Percentiles rank a stretch among this genome's conserved stretches.
phyloP scores from a whole-genome alignment of 2,113 vertebrate species.

The Tamias sibiricus region DNA sequence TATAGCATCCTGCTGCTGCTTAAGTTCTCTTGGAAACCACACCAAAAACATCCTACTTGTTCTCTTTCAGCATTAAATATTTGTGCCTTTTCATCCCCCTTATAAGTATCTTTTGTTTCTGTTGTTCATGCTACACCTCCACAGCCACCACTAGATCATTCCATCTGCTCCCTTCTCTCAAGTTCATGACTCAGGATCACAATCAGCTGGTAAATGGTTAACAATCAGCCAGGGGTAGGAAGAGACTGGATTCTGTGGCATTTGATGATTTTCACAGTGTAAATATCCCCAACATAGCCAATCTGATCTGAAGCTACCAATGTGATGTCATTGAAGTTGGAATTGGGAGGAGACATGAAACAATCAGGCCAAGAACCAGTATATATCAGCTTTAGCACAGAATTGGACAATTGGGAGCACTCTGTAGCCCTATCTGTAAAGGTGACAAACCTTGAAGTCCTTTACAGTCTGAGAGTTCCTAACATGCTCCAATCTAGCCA shows the following conservation, averaged over 20 bases:
- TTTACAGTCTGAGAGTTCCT: not conserved
- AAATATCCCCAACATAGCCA: not conserved
- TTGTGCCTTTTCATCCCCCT: not conserved
- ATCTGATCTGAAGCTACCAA: not conserved
- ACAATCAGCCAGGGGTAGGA: not conserved
- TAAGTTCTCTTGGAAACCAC: not conserved
- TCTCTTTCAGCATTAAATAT: not conserved
- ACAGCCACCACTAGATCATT: not conserved
- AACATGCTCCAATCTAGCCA: not conserved
- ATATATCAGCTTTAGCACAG: not conserved
- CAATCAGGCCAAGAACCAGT: not conserved
- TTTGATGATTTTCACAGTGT: not conserved
- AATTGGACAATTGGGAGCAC: not conserved
- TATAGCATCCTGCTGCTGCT: not conserved
- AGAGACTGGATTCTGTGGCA: not conserved
- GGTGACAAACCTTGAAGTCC: not conserved
- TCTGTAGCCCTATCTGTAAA: not conserved
- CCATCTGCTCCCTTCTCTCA: not conserved
- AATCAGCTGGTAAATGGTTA: not conserved
- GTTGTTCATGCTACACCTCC: not conserved
- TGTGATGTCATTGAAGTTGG: not conserved
- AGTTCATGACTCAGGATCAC: not conserved
- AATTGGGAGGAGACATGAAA: not conserved
- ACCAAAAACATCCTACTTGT: not conserved
- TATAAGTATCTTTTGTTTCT: not conserved